Conservation (phyloP, 64 coral and sea anemone species). For the Pocillopora verrucosa region DNA sequence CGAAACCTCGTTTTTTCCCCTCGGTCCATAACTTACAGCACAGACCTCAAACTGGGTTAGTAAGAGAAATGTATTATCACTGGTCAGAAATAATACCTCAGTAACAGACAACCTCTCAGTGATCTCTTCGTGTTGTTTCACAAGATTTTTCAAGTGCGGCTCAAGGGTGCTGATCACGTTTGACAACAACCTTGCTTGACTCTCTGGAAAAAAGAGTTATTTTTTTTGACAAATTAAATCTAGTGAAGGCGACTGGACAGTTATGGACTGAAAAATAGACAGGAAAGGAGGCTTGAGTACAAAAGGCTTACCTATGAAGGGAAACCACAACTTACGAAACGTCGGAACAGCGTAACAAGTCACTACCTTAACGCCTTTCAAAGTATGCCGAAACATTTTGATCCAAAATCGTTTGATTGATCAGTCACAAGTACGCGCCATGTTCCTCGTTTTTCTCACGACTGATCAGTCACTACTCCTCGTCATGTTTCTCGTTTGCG, state of each 20-base stretch:
- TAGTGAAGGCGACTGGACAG: neutral
- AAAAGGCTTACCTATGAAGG: neutral
- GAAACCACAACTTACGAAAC: neutral
- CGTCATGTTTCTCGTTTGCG: too few relatives aligned
- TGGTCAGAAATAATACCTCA: neutral
- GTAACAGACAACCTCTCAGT: constrained; percentile 40
- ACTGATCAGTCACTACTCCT: neutral
- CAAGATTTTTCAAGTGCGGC: constrained; percentile 49
- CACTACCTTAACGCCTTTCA: neutral
- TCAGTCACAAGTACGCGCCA: neutral
- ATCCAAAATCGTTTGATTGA: neutral
- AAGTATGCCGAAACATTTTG: constrained; percentile 5
- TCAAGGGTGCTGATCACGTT: constrained; percentile 8
- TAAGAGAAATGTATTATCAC: neutral
- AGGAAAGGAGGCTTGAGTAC: too few relatives aligned
- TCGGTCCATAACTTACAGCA: neutral
- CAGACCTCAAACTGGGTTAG: neutral
- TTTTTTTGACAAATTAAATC: neutral
- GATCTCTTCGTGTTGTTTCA: constrained; percentile 45
- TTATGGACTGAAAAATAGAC: too few relatives aligned
- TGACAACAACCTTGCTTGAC: neutral
- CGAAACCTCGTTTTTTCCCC: too few relatives aligned
- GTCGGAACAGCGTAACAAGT: neutral
- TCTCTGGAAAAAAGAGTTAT: neutral
- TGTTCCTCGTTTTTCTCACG: neutral